Evolutionary conservation across 2,797 vertebrate species (phyloP), one percentile per base, ranked within the genome.

Genomic region (Todus mexicanus): DNA sequence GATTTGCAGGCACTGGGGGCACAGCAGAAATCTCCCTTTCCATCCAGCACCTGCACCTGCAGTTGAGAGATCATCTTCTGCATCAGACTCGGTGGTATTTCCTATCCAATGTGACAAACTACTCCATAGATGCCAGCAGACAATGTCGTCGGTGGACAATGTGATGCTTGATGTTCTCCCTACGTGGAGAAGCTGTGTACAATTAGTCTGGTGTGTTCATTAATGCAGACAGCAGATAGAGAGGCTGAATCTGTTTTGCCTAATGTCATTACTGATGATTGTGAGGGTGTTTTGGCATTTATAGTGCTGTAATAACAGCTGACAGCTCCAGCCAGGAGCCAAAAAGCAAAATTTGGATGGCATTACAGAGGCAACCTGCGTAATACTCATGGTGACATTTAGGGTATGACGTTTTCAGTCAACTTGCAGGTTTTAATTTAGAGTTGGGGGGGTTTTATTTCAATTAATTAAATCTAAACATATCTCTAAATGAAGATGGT

Each of bases 131-230:
- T 82, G 40, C 20, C 54, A 50, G 40, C 79, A 74, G 53, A 40
- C 57, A 16, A 5, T 27, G 9, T 35, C 1, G 0, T 50, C n/a
- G 45, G 51, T 2, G 0, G 37, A 45, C 22, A 15, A 13, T 0
- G 4, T 22, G 48, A 31, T 42, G 38, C 56, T 48, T 48, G 15
- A 21, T 77, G 40, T 84, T 86, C 27, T 76, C n/a, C 42, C 23
- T 40, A 37, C 3, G 1, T 38, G 35, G 77, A 72, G 56, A 92
- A 59, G 15, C 54, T 60, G 33, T 14, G 8, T 71, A 56, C 61
- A 35, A 4, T 40, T 87, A 51, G 74, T 33, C n/a, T 75, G 45
- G 7, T 33, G 21, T 89, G 60, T 64, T 92, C 70, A 22, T 4
- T 75, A 38, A 19, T 65, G 54, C 56, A 51, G 63, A 22, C 71